phyloP scores from a whole-genome alignment of 2,888 invertebrate genomes.

The Tuberolachnus salignus region DNA sequence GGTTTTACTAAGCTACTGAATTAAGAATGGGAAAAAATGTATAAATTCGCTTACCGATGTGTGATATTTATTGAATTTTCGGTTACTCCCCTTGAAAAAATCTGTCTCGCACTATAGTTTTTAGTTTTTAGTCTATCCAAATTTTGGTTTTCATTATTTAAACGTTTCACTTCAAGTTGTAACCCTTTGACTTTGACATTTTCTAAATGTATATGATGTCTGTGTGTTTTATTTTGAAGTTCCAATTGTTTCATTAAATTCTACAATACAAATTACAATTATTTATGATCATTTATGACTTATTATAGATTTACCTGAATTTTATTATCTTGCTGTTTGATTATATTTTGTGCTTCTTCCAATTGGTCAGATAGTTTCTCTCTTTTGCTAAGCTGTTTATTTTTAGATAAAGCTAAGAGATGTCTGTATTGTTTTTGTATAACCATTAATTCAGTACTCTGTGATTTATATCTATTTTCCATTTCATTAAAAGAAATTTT shows the following conservation, averaged over 20 bases:
- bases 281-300: not conserved
- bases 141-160: slow-evolving; percentile 26
- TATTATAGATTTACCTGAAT: slow-evolving; percentile 62
- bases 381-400: slow-evolving; percentile 75
- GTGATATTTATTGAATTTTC: slow-evolving; percentile 25
- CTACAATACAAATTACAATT: slow-evolving; percentile 57
- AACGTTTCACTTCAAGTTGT: slow-evolving; percentile 65
- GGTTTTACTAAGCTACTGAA: slow-evolving; percentile 10
- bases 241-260: slow-evolving; percentile 73
- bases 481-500: slow-evolving; percentile 59
- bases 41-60: slow-evolving; percentile 15
- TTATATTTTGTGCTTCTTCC: slow-evolving; percentile 62
- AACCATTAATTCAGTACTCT: slow-evolving; percentile 71
- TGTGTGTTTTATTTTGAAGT: slow-evolving; percentile 76
- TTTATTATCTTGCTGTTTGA: slow-evolving; percentile 63
- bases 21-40: not conserved
- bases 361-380: slow-evolving; percentile 73
- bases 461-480: slow-evolving; percentile 68
- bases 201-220: slow-evolving; percentile 73
- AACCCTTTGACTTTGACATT: slow-evolving; percentile 74
- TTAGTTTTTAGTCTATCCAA: slow-evolving; percentile 12
- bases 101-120: not conserved
- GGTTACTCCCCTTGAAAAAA: slow-evolving; percentile 20
- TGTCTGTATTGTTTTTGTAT: slow-evolving; percentile 75
- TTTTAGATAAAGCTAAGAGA: slow-evolving; percentile 73